A percentile compares a stretch with the other conserved stretches of the same genome.
phyloP scores from a whole-genome alignment of 2,113 vertebrate species.

The Lycaon pictus region DNA sequence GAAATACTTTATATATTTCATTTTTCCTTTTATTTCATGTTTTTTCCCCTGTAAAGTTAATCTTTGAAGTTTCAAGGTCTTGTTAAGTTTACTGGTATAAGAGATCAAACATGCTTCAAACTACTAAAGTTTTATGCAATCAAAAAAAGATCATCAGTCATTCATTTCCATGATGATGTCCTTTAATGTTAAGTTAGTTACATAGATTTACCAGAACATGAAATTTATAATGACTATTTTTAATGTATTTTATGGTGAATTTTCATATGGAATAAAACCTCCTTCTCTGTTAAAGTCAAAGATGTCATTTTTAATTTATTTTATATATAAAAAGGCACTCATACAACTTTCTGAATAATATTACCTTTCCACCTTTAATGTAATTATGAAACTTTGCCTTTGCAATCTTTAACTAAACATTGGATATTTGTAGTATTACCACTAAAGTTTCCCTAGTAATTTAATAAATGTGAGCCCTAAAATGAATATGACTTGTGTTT shows the following conservation, averaged over 20 bases:
- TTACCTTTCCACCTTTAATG: background rate
- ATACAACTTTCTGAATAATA: background rate
- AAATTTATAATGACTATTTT: slow-evolving; percentile 29
- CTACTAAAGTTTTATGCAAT: slow-evolving; percentile 24
- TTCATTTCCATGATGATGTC: slow-evolving; percentile 1
- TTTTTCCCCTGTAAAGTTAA: slow-evolving; percentile 17
- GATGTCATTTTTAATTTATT: background rate
- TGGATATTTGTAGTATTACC: background rate
- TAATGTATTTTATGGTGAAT: slow-evolving; percentile 34
- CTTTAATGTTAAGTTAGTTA: background rate
- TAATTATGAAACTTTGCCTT: background rate
- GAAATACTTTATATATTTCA: slow-evolving; percentile 55
- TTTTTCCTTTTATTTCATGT: slow-evolving; percentile 45
- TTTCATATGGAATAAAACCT: slow-evolving; percentile 7
- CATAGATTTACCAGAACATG: background rate
- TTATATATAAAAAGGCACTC: background rate
- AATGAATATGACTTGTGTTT: background rate
- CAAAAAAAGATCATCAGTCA: background rate
- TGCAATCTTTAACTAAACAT: background rate
- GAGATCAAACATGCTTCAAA: background rate
- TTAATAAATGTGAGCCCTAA: background rate
- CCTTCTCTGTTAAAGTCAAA: background rate
- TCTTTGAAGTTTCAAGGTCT: slow-evolving; percentile 73
- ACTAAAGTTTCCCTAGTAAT: background rate
- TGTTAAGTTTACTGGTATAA: slow-evolving; percentile 30